These are phyloP conservation scores for Orthosia gracilis DNA, from an alignment of 2,888 invertebrate genomes.

Conservation along the genomic window DNA sequence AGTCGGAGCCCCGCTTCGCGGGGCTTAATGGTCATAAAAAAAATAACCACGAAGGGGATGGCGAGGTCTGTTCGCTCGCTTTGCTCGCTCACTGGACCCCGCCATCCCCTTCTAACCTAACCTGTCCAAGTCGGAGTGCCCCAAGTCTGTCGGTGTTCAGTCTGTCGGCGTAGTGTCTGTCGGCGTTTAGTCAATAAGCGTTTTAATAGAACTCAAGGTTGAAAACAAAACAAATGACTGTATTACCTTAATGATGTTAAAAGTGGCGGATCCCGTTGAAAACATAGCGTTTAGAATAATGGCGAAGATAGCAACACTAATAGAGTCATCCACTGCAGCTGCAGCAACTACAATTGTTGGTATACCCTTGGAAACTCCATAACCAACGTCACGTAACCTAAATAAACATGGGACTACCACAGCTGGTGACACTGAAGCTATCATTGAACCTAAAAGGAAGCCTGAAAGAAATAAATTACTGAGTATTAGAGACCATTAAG, in stretches of 20 bases:
- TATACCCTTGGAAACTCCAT: constrained; percentile 96
- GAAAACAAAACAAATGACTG: neutral
- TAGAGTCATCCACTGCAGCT: constrained; percentile 96
- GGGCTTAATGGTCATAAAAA: no score
- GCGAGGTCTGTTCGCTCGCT: no score
- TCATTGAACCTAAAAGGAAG: constrained; percentile 94
- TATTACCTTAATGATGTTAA: constrained; percentile 92
- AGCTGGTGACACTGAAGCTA: constrained; percentile 97
- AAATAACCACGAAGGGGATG: no score
- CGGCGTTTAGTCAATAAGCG: no score
- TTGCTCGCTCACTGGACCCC: no score
- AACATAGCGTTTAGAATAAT: constrained; percentile 95
- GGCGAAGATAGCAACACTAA: constrained; percentile 97
- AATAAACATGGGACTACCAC: constrained; percentile 97
- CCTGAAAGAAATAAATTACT: constrained; percentile 67
- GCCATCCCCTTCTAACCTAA: no score
- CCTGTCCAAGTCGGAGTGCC: no score
- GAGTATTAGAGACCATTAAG: neutral
- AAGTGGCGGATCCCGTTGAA: constrained; percentile 92
- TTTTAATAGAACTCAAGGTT: neutral
- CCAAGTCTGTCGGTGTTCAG: no score
- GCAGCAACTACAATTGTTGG: constrained; percentile 97
- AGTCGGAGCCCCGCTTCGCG: no score
- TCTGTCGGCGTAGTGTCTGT: no score
- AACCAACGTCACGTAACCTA: constrained; percentile 93